A percentile compares a stretch with the other conserved stretches of the same genome.
phyloP scores from a whole-genome alignment of 2,797 vertebrate genomes.

The Toxotes lorentzi region DNA sequence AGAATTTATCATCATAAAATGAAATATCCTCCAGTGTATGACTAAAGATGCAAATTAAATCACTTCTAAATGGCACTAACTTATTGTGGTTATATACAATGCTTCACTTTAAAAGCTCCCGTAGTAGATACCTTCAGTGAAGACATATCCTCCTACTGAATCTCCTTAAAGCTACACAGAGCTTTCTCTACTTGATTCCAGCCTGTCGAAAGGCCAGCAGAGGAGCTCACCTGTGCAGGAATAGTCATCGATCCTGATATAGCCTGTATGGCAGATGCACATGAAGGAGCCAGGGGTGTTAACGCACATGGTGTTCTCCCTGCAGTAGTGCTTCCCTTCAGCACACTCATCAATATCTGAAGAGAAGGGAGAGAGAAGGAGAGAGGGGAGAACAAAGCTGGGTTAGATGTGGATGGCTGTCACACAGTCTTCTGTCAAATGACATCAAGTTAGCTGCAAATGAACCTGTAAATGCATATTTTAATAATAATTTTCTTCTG shows the following conservation, averaged over 20 bases:
- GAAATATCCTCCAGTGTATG: slow-evolving; percentile 35
- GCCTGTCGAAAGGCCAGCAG: slow-evolving; percentile 41
- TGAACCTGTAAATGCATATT: background rate
- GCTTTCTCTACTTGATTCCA: slow-evolving; percentile 17
- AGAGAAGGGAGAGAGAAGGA: slow-evolving; percentile 9
- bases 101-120: background rate
- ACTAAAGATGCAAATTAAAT: slow-evolving; percentile 46
- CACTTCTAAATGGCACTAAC: slow-evolving; percentile 18
- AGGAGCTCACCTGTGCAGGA: slow-evolving; percentile 93
- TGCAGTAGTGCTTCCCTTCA: slow-evolving; percentile 94
- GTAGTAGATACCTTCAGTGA: background rate
- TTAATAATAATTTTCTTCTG: background rate
- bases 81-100: slow-evolving; percentile 3
- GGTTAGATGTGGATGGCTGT: slow-evolving; percentile 28
- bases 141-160: background rate
- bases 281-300: slow-evolving; percentile 95
- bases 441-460: background rate
- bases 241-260: slow-evolving; percentile 96
- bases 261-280: slow-evolving; percentile 95
- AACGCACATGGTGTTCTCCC: slow-evolving; percentile 94
- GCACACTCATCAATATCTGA: slow-evolving; percentile 95
- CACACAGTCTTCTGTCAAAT: background rate
- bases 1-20: slow-evolving; percentile 41
- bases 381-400: slow-evolving; percentile 24
- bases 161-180: background rate